These are phyloP conservation scores for Siderastrea radians DNA, from an alignment of 92 coral and sea anemone genomes.

Conservation along the genomic window DNA sequence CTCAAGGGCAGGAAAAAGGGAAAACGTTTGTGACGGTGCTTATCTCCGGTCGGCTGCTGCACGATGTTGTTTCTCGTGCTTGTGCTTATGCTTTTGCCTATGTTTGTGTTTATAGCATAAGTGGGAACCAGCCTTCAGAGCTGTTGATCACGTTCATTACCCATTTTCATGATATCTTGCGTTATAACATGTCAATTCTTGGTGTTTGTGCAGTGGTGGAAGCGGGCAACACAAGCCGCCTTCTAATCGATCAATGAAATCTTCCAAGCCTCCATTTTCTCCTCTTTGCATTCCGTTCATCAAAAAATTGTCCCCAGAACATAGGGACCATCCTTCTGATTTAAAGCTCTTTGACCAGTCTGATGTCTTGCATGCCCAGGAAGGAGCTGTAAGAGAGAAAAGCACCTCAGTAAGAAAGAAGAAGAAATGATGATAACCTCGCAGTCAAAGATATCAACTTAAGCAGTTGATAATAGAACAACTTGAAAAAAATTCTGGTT, in stretches of 20 bases:
- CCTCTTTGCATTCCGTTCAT: constrained; percentile 15
- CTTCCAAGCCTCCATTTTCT: constrained; percentile 3
- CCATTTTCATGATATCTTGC: background rate
- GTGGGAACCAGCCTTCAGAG: too few species aligned
- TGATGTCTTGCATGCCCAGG: constrained; percentile 19
- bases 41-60: too few species aligned
- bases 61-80: too few species aligned
- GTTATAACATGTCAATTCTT: background rate
- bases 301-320: background rate
- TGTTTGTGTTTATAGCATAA: too few species aligned
- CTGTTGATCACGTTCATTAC: background rate
- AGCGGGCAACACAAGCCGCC: constrained; percentile 10
- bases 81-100: too few species aligned
- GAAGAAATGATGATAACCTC: too few species aligned
- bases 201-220: background rate
- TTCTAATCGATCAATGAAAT: constrained; percentile 12
- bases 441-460: too few species aligned
- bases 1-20: too few species aligned
- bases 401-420: too few species aligned
- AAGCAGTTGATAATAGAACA: too few species aligned
- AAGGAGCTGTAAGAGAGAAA: background rate
- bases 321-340: background rate
- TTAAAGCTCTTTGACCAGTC: constrained; percentile 26
- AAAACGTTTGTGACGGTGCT: too few species aligned
- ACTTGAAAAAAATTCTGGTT: too few species aligned